Evolutionary conservation across 2,113 vertebrate species (phyloP).

Genomic region (crab-eating macaque (Macaca fascicularis)): T2T-MFA8v1.1 NC_088378.1:69728501-69729000

Average conservation of each 20-base stretch:
- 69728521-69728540: not conserved
- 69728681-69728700: not conserved
- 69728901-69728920: not conserved
- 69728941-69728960: constrained; percentile 1
- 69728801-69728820: not conserved
- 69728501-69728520: not conserved
- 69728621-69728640: not conserved
- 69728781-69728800: not conserved
- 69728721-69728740: not conserved
- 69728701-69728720: not conserved
- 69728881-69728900: not conserved
- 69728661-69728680: not conserved
- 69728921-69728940: constrained; percentile 38
- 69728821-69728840: not conserved
- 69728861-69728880: not conserved
- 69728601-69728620: not conserved
- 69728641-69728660: not conserved
- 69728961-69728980: not conserved
- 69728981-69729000: constrained; percentile 11
- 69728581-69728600: not conserved
- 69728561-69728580: not conserved
- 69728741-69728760: not conserved
- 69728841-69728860: not conserved
- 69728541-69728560: not conserved
- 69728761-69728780: not conserved